These are phyloP conservation scores for Chelmon rostratus DNA, from an alignment of 2,797 vertebrate genomes.

Conservation along the genomic window DNA sequence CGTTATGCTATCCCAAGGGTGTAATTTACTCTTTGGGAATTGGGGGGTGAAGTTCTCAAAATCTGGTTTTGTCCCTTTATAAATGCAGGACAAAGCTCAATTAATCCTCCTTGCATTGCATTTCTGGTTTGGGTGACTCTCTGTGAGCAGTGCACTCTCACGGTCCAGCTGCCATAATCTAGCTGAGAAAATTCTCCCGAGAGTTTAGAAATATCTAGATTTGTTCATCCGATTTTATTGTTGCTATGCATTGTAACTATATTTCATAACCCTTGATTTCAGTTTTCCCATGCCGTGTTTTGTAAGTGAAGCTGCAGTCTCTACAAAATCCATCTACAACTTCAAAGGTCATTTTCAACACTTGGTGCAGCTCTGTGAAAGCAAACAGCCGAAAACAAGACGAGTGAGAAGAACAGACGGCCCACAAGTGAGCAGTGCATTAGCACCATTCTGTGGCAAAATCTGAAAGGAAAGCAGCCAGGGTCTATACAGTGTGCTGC, in stretches of 20 bases:
- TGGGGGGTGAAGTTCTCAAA: neutral
- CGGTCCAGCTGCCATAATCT: neutral
- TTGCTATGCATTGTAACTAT: neutral
- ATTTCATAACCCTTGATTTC: too few species aligned
- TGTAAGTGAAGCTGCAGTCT: too few species aligned
- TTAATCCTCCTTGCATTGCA: neutral
- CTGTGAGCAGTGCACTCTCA: neutral
- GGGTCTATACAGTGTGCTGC: neutral
- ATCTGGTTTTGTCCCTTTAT: neutral
- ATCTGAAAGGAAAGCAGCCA: neutral
- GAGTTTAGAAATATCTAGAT: neutral
- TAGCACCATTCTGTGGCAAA: neutral
- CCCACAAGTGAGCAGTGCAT: neutral
- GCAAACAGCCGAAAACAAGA: neutral
- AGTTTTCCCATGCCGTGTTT: too few species aligned
- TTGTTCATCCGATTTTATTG: neutral
- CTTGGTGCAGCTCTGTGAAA: too few species aligned
- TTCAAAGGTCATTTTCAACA: too few species aligned
- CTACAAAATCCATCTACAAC: too few species aligned
- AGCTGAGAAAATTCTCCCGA: neutral
- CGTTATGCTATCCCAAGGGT: neutral
- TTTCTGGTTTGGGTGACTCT: neutral
- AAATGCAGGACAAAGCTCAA: too few species aligned
- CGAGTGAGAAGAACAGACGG: neutral
- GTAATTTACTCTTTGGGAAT: conserved; percentile 14